phyloP scores from a whole-genome alignment of 2,888 invertebrate genomes.

The Caenorhabditis sp. region DNA sequence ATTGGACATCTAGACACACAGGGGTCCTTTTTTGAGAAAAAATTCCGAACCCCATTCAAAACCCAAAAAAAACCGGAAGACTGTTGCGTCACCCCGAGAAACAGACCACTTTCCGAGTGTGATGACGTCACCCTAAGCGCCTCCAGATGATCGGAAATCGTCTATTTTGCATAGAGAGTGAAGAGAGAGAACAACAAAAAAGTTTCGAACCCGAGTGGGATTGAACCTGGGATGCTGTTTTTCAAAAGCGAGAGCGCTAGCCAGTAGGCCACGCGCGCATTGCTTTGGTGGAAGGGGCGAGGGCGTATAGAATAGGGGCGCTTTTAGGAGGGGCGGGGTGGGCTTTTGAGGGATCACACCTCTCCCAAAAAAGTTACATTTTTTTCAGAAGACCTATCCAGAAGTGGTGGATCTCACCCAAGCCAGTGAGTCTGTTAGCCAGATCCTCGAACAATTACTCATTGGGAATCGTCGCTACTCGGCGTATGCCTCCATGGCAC shows the following conservation, averaged over 20 bases:
- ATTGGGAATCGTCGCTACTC: slow-evolving; percentile 16
- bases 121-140: not conserved
- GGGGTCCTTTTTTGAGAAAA: no score
- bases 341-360: no score
- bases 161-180: not conserved
- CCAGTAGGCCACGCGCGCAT: not conserved
- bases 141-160: not conserved
- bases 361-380: not conserved
- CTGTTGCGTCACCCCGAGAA: not conserved
- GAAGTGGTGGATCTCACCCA: slow-evolving; percentile 36
- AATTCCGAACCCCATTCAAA: no score
- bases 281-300: not conserved
- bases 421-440: not conserved
- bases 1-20: no score
- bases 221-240: not conserved
- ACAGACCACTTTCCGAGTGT: not conserved
- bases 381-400: slow-evolving; percentile 41
- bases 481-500: slow-evolving; percentile 1
- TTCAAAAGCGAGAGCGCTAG: not conserved
- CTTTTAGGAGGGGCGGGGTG: not conserved
- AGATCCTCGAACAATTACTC: slow-evolving; percentile 29
- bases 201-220: not conserved
- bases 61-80: slow-evolving; percentile 1
- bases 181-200: not conserved
- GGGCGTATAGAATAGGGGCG: not conserved